A percentile compares a stretch with the other conserved stretches of the same genome.
phyloP scores from a whole-genome alignment of 2,888 invertebrate genomes.

The Odontocolon sp. region DNA sequence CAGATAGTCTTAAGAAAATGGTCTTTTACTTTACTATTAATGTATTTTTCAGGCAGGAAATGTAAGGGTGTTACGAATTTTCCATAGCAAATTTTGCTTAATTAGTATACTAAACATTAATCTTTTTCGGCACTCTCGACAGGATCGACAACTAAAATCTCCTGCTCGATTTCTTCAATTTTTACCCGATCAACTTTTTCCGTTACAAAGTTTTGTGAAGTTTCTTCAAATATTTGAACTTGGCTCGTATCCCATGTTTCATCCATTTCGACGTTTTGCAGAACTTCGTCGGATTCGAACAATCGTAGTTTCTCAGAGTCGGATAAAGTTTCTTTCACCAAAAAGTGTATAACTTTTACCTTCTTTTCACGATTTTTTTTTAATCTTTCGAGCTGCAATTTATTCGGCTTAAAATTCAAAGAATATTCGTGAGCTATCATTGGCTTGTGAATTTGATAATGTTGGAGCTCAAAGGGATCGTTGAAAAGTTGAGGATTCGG shows the following conservation, averaged over 20 bases:
- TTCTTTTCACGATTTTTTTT: slow-evolving; percentile 4
- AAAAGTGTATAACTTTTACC: slow-evolving; percentile 42
- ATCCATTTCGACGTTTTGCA: too few species aligned
- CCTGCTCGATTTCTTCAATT: slow-evolving; percentile 29
- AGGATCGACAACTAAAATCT: slow-evolving; percentile 31
- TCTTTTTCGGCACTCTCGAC: neutral
- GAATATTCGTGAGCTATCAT: slow-evolving; percentile 1
- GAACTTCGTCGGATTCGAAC: neutral
- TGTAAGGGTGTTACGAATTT: too few species aligned
- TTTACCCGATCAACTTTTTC: neutral
- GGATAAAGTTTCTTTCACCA: slow-evolving; percentile 23
- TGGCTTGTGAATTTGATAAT: slow-evolving; percentile 46
- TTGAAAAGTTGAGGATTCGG: neutral
- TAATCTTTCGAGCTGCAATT: slow-evolving; percentile 18
- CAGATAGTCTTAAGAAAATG: too few species aligned
- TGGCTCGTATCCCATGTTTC: too few species aligned
- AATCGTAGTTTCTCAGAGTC: slow-evolving; percentile 33
- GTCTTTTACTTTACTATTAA: too few species aligned
- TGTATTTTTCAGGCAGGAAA: too few species aligned
- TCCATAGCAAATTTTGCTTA: too few species aligned
- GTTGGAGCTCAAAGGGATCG: slow-evolving; percentile 41
- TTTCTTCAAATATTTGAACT: neutral
- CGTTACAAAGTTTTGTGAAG: neutral
- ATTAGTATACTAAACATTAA: too few species aligned
- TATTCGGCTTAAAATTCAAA: slow-evolving; percentile 16